Percentiles rank a stretch among this genome's conserved stretches.
Evolutionary conservation across 2,797 vertebrate species (phyloP).

Genomic region (Bradypodion ventrale): DNA sequence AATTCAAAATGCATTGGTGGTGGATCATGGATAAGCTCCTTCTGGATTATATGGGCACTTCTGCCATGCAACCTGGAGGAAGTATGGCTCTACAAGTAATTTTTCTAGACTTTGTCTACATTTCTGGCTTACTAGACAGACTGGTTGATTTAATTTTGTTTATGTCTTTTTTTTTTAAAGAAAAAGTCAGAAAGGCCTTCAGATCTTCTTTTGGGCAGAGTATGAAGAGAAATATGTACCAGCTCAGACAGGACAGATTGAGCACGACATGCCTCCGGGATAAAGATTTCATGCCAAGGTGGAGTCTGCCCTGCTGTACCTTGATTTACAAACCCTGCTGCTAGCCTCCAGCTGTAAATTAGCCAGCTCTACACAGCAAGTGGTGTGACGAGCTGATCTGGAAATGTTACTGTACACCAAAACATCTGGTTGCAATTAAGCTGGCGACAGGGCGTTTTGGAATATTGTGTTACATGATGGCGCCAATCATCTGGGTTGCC

Average conservation of each 20-base stretch:
- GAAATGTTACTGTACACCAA: background rate
- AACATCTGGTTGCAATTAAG: constrained; percentile 25
- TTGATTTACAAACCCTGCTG: background rate
- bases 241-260: background rate
- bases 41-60: too few species aligned
- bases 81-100: too few species aligned
- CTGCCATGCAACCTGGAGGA: too few species aligned
- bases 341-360: constrained; percentile 3
- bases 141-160: background rate
- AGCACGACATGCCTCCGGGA: background rate
- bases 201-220: background rate
- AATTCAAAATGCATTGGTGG: too few species aligned
- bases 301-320: background rate
- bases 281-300: constrained; percentile 11
- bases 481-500: background rate
- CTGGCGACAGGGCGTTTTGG: background rate
- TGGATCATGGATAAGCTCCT: too few species aligned
- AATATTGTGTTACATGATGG: background rate
- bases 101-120: too few species aligned
- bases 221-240: background rate
- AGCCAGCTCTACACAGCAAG: background rate
- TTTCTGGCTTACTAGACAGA: background rate
- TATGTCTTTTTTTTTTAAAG: background rate
- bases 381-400: background rate
- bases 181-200: background rate